Conservation (phyloP, 2,113 vertebrate genomes). For the Poicephalus meyeri region DNA sequence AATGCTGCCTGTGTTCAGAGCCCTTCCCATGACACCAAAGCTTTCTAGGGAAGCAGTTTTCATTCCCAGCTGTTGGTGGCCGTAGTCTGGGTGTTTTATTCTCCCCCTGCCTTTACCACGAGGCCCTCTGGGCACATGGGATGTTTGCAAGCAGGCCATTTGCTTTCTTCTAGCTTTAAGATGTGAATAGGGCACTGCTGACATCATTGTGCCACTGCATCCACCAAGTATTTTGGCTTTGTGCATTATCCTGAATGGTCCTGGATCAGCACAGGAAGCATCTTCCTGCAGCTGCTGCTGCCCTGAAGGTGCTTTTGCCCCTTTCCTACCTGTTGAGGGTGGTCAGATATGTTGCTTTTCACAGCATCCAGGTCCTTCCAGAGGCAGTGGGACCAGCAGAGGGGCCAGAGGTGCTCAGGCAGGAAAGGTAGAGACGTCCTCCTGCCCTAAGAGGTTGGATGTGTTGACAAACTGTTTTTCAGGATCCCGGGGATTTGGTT, state of each 20-base stretch:
- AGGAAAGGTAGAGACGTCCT: neutral
- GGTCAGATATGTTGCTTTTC: accelerated
- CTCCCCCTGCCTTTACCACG: neutral
- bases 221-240: neutral
- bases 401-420: neutral
- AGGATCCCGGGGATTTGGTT: neutral
- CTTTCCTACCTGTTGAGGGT: neutral
- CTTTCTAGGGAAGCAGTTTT: neutral
- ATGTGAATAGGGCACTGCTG: accelerated
- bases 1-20: neutral
- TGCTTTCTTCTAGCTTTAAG: neutral
- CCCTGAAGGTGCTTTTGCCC: neutral
- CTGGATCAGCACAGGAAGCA: neutral
- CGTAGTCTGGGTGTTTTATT: neutral
- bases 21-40: accelerated
- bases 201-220: neutral
- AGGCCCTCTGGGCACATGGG: neutral
- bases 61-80: neutral
- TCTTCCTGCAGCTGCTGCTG: neutral
- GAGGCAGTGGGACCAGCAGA: neutral
- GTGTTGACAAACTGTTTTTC: neutral
- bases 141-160: accelerated
- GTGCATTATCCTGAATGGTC: neutral
- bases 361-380: neutral
- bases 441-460: neutral